phyloP scores from a whole-genome alignment of 2,113 vertebrate genomes.

The Oceanodroma tethys region DNA sequence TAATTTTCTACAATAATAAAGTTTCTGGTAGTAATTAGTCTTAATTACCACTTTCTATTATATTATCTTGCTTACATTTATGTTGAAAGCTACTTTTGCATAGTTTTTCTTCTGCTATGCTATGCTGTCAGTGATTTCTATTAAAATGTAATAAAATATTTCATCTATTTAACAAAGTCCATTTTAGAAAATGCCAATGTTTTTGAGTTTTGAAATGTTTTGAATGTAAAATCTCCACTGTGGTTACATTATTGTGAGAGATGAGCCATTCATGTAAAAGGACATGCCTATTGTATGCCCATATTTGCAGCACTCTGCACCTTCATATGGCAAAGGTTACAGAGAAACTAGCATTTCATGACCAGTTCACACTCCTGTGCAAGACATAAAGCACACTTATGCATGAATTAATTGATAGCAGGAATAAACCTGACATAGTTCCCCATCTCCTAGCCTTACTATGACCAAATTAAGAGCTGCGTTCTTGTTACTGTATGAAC shows the following conservation, averaged over 20 bases:
- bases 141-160: not conserved
- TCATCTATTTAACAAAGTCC: not conserved
- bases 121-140: not conserved
- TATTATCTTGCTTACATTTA: not conserved
- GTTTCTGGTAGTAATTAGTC: not conserved
- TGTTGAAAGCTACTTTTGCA: not conserved
- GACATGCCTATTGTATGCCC: not conserved
- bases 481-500: not conserved
- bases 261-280: not conserved
- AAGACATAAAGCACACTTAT: not conserved
- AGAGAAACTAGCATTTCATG: not conserved
- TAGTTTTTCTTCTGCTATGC: not conserved
- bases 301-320: not conserved
- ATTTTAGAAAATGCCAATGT: not conserved
- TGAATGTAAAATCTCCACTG: not conserved
- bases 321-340: not conserved
- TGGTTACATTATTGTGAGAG: not conserved
- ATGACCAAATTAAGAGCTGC: not conserved
- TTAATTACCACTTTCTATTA: not conserved
- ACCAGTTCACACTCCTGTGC: not conserved
- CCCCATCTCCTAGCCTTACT: not conserved
- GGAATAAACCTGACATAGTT: not conserved
- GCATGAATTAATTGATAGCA: not conserved
- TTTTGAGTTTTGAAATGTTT: not conserved
- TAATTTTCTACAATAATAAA: not conserved